These are phyloP conservation scores for Drosophila kambysellisi DNA, from an alignment of 2,888 invertebrate species.

Conservation along the genomic window DNA sequence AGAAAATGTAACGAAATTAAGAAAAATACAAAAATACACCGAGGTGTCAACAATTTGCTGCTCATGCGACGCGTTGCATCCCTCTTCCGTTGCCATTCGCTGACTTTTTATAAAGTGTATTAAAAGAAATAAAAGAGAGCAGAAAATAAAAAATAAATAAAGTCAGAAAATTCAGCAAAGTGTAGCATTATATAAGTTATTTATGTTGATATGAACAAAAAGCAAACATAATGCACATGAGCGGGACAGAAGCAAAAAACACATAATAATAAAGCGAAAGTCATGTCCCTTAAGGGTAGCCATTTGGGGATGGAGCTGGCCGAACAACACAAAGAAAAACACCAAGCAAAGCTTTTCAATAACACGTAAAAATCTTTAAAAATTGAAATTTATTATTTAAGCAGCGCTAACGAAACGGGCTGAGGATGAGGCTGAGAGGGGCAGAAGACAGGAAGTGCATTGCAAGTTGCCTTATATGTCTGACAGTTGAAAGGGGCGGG, in stretches of 20 bases:
- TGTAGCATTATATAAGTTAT: slow-evolving; percentile 74
- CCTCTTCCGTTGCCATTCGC: slow-evolving; percentile 1
- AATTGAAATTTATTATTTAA: slow-evolving; percentile 79
- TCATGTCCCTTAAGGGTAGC: slow-evolving; percentile 71
- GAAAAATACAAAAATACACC: slow-evolving; percentile 39
- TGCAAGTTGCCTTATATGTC: slow-evolving; percentile 54
- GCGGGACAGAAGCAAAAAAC: slow-evolving; percentile 40
- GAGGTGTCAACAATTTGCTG: slow-evolving; percentile 64
- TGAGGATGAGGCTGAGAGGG: not conserved
- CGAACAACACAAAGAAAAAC: slow-evolving; percentile 8
- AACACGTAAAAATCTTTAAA: slow-evolving; percentile 73
- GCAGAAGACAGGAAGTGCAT: slow-evolving; percentile 58
- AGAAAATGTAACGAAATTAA: slow-evolving; percentile 52
- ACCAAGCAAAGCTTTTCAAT: slow-evolving; percentile 69
- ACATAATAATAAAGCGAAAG: slow-evolving; percentile 77
- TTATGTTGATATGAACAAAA: slow-evolving; percentile 73
- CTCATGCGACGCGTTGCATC: slow-evolving; percentile 34
- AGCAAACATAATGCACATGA: slow-evolving; percentile 72
- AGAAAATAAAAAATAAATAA: slow-evolving; percentile 35
- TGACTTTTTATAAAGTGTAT: slow-evolving; percentile 53
- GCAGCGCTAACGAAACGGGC: slow-evolving; percentile 25
- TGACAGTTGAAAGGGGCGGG: slow-evolving; percentile 39
- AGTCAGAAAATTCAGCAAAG: slow-evolving; percentile 55
- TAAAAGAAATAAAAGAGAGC: slow-evolving; percentile 37
- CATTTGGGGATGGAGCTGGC: slow-evolving; percentile 33